Conservation (phyloP, 2,888 invertebrate species). For the Helobdella robusta region DNA sequence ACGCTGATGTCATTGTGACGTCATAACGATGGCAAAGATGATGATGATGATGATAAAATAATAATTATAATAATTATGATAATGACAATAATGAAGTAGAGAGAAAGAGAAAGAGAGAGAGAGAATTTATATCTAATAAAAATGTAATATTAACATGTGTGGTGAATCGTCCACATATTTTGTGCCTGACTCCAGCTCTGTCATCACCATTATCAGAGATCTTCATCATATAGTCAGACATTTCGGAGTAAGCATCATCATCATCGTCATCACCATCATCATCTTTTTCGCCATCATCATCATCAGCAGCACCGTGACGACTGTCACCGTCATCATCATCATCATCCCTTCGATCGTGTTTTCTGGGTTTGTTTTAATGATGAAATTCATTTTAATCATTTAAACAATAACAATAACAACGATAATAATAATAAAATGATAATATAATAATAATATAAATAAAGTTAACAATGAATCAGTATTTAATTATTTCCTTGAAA, state of each 20-base stretch:
- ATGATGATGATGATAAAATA: too few relatives aligned
- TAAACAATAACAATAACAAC: too few relatives aligned
- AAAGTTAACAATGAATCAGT: too few relatives aligned
- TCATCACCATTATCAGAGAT: not conserved
- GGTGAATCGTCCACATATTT: not conserved
- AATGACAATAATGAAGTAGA: too few relatives aligned
- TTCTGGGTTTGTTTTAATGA: not conserved
- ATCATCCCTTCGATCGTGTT: not conserved
- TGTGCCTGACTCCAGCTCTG: not conserved
- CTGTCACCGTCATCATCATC: constrained; percentile 22
- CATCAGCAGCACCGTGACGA: constrained; percentile 23
- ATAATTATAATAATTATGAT: too few relatives aligned
- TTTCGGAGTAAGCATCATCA: not conserved
- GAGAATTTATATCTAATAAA: not conserved
- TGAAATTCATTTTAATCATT: not conserved
- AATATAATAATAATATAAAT: too few relatives aligned
- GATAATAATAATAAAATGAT: too few relatives aligned
- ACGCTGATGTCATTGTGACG: too few relatives aligned
- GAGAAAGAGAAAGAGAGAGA: too few relatives aligned
- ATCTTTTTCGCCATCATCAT: constrained; percentile 20
- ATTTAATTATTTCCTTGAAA: too few relatives aligned
- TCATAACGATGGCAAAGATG: too few relatives aligned
- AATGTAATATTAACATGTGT: not conserved
- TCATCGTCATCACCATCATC: constrained; percentile 2
- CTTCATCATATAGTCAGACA: not conserved